Percentiles rank a stretch among this genome's conserved stretches.
Evolutionary conservation across 2,888 invertebrate species (phyloP).

Genomic region (Cabera pusaria): DNA sequence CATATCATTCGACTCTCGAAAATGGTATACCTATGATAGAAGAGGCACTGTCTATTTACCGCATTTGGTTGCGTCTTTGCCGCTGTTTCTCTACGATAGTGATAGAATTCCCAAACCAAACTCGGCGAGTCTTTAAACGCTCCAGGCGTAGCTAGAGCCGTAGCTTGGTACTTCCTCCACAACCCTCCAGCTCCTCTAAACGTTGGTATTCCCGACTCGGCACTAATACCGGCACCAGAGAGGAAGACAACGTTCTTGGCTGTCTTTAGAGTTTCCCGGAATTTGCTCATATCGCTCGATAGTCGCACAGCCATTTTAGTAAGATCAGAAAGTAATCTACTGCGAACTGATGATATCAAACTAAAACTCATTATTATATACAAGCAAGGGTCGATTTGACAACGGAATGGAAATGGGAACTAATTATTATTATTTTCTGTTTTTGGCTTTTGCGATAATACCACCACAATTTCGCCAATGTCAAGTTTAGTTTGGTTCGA

Average conservation of each 20-base stretch:
- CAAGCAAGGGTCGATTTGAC: constrained; percentile 1
- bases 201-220: constrained; percentile 94
- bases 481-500: too few relatives aligned
- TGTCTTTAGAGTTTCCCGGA: constrained; percentile 81
- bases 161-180: constrained; percentile 90
- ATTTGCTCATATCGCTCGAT: constrained; percentile 72
- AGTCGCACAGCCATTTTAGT: constrained; percentile 31
- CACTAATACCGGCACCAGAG: constrained; percentile 91
- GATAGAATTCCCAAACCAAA: constrained; percentile 96
- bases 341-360: constrained; percentile 36
- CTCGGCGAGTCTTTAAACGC: constrained; percentile 89
- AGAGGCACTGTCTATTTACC: constrained; percentile 79
- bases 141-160: constrained; percentile 86
- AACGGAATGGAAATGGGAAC: too few relatives aligned
- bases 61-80: constrained; percentile 87
- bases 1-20: too few relatives aligned
- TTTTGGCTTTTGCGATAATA: too few relatives aligned
- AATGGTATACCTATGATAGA: too few relatives aligned
- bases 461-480: too few relatives aligned
- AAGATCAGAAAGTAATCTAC: constrained; percentile 14
- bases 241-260: constrained; percentile 87
- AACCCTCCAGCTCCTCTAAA: constrained; percentile 92
- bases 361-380: constrained; percentile 44
- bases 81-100: constrained; percentile 91
- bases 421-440: too few relatives aligned